phyloP scores from a whole-genome alignment of 2,888 invertebrate species.

The Melipona beecheii region DNA sequence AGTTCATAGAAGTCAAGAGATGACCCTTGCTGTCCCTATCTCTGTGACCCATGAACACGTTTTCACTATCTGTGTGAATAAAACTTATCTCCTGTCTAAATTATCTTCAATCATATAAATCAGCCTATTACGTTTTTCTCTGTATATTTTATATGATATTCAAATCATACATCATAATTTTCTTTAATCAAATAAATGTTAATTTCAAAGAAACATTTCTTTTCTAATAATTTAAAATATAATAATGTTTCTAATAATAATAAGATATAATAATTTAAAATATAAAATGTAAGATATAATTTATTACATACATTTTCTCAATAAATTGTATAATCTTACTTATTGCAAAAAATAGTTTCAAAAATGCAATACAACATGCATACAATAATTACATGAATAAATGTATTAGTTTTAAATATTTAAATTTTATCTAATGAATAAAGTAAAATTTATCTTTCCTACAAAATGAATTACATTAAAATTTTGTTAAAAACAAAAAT shows the following conservation, averaged over 20 bases:
- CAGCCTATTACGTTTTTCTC: conserved; percentile 53
- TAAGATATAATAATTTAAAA: background rate
- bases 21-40: conserved; percentile 81
- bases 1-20: conserved; percentile 79
- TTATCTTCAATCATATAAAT: conserved; percentile 68
- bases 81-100: conserved; percentile 76
- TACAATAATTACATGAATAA: background rate
- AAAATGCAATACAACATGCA: background rate
- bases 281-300: too few relatives aligned
- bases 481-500: background rate
- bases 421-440: background rate
- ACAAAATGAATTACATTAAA: background rate
- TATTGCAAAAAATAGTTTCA: background rate
- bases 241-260: conserved; percentile 22
- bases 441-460: background rate
- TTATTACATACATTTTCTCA: background rate
- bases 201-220: background rate
- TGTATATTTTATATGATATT: conserved; percentile 39
- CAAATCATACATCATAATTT: conserved; percentile 17
- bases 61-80: conserved; percentile 69
- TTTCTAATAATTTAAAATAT: conserved; percentile 1
- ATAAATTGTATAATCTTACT: conserved; percentile 2
- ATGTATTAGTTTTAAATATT: background rate
- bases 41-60: conserved; percentile 74
- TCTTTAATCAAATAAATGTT: conserved; percentile 11